Conservation (phyloP, 2,113 vertebrate species). For the Turdus rufiventris region DNA sequence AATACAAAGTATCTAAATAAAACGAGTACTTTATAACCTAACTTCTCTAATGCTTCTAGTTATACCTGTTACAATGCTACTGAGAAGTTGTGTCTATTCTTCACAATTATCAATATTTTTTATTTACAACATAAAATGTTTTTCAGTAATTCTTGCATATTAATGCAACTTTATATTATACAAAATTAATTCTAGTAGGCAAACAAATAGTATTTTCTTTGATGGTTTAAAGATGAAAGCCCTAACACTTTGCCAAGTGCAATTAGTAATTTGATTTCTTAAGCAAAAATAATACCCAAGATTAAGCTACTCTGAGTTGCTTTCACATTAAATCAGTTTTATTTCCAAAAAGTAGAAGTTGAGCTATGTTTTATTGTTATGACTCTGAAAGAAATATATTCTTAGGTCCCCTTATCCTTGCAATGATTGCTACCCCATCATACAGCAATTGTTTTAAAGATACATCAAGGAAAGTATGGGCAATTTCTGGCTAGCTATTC, state of each 20-base stretch:
- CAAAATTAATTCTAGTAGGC: conserved; percentile 22
- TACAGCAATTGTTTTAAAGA: conserved; percentile 62
- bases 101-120: conserved; percentile 3
- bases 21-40: background rate
- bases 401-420: conserved; percentile 29
- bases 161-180: conserved; percentile 2
- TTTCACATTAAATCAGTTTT: conserved; percentile 54
- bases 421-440: conserved; percentile 30
- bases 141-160: background rate
- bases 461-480: conserved; percentile 26
- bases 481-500: conserved; percentile 45
- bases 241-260: conserved; percentile 23
- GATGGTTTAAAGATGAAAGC: conserved; percentile 37
- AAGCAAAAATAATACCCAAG: conserved; percentile 54
- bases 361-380: conserved; percentile 49
- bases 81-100: background rate
- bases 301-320: conserved; percentile 9
- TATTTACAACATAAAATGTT: conserved; percentile 1
- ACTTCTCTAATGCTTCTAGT: background rate
- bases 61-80: background rate
- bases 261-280: conserved; percentile 51
- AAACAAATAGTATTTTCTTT: conserved; percentile 48
- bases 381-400: conserved; percentile 42
- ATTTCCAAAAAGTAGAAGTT: conserved; percentile 42
- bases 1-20: conserved; percentile 1